A percentile compares a stretch with the other conserved stretches of the same genome.
These are phyloP conservation scores for Sylvia borin DNA, from an alignment of 2,797 vertebrate species.

Conservation along the genomic window DNA sequence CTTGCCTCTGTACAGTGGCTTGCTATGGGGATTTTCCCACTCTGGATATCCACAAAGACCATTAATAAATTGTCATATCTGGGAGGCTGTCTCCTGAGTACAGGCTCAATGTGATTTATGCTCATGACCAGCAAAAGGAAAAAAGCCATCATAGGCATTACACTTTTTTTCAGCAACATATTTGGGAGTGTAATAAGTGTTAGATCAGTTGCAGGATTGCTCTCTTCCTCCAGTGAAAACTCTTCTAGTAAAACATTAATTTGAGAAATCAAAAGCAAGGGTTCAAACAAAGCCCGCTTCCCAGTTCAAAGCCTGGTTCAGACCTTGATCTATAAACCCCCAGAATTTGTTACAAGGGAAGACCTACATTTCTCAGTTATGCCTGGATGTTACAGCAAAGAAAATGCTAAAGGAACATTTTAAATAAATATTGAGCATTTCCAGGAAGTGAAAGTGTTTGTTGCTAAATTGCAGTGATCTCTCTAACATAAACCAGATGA, in stretches of 20 bases:
- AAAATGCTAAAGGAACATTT: neutral
- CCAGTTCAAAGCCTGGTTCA: slow-evolving; percentile 29
- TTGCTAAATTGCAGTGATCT: neutral
- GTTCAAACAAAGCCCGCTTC: slow-evolving; percentile 24
- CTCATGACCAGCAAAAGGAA: neutral
- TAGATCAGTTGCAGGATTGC: neutral
- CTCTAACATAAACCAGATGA: neutral
- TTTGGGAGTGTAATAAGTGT: neutral
- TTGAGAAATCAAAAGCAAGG: slow-evolving; percentile 9
- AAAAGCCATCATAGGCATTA: neutral
- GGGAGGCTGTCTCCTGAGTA: neutral
- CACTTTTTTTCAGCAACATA: neutral
- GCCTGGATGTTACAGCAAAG: neutral
- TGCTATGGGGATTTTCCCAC: neutral
- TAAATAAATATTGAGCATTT: neutral
- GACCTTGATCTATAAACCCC: slow-evolving; percentile 9
- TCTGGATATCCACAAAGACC: neutral
- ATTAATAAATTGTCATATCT: neutral
- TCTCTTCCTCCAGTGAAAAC: neutral
- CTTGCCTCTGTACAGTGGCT: neutral
- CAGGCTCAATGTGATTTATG: neutral
- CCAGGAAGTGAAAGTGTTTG: neutral
- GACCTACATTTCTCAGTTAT: neutral
- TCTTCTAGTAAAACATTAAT: slow-evolving; percentile 59
- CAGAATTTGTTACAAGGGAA: neutral